Evolutionary conservation across 2,113 vertebrate species (phyloP).

Genomic region (Felis chaus): DNA sequence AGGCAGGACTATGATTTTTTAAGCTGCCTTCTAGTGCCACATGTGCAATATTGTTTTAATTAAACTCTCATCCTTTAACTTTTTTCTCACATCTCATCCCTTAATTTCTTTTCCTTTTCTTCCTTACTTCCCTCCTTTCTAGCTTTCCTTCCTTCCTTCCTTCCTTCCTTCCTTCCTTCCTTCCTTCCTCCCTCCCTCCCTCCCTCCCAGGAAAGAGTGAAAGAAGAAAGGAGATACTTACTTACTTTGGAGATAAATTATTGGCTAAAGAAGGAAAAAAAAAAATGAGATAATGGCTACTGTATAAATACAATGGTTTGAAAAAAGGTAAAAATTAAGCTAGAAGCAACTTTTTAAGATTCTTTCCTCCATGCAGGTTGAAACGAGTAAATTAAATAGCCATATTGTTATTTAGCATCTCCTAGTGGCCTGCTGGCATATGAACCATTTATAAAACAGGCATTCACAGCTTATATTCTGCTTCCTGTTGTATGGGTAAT

Average conservation of each 20-base stretch:
- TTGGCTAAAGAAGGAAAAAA: neutral
- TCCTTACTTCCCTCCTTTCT: neutral
- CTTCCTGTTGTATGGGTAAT: neutral
- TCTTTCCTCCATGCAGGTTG: neutral
- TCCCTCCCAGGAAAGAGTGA: neutral
- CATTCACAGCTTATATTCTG: neutral
- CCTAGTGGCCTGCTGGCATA: constrained; percentile 18
- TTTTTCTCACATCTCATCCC: neutral
- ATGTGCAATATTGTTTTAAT: neutral
- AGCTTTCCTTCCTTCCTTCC: fast-evolving
- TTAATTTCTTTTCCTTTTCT: neutral
- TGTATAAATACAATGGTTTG: neutral
- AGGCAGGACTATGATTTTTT: neutral
- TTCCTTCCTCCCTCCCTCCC: no score
- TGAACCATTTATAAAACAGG: neutral
- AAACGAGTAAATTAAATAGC: neutral
- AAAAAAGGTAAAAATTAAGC: neutral
- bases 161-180: neutral
- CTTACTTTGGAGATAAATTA: neutral
- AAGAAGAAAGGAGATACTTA: neutral
- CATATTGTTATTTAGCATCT: constrained; percentile 47
- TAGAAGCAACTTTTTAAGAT: neutral
- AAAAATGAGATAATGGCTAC: neutral
- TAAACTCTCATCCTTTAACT: neutral
- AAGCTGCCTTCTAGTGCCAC: neutral